A percentile compares a stretch with the other conserved stretches of the same genome.
Conservation (phyloP, 2,888 invertebrate genomes). For the Diarsia dahlii region DNA sequence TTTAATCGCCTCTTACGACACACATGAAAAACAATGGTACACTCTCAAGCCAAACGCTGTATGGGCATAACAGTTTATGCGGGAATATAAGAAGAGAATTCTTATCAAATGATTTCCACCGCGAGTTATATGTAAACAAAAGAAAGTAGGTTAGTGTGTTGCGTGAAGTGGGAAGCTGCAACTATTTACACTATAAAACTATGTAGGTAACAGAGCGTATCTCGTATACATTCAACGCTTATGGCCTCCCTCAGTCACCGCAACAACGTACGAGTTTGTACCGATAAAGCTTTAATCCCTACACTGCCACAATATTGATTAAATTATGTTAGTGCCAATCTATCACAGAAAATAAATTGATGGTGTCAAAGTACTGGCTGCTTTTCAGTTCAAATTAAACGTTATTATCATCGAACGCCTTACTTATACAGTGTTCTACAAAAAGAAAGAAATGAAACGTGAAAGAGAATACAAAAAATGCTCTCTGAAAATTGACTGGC, state of each 20-base stretch:
- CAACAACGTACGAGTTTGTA: slow-evolving; percentile 9
- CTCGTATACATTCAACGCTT: slow-evolving; percentile 19
- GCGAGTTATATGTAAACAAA: slow-evolving; percentile 34
- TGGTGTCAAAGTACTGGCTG: neutral
- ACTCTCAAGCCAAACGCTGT: slow-evolving; percentile 24
- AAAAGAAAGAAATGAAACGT: slow-evolving; percentile 5
- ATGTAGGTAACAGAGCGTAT: neutral
- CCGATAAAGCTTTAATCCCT: slow-evolving; percentile 15
- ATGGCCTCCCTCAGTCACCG: slow-evolving; percentile 22
- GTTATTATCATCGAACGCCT: slow-evolving; percentile 34
- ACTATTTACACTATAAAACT: slow-evolving; percentile 28
- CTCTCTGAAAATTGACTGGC: slow-evolving; percentile 24
- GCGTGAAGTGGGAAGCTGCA: slow-evolving; percentile 9
- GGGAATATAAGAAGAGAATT: slow-evolving; percentile 36
- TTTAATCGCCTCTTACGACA: slow-evolving; percentile 47
- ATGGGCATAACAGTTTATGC: slow-evolving; percentile 42
- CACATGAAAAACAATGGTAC: slow-evolving; percentile 54
- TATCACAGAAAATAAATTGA: neutral
- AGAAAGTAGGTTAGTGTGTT: slow-evolving; percentile 45
- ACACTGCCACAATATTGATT: slow-evolving; percentile 1
- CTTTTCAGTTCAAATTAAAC: slow-evolving; percentile 18
- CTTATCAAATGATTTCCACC: slow-evolving; percentile 29
- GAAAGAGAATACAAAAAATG: slow-evolving; percentile 28
- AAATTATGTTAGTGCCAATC: neutral
- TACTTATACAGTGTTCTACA: neutral